Base-by-base conservation (phyloP, 2,888 invertebrate species). In the Plagodis pulveraria region DNA sequence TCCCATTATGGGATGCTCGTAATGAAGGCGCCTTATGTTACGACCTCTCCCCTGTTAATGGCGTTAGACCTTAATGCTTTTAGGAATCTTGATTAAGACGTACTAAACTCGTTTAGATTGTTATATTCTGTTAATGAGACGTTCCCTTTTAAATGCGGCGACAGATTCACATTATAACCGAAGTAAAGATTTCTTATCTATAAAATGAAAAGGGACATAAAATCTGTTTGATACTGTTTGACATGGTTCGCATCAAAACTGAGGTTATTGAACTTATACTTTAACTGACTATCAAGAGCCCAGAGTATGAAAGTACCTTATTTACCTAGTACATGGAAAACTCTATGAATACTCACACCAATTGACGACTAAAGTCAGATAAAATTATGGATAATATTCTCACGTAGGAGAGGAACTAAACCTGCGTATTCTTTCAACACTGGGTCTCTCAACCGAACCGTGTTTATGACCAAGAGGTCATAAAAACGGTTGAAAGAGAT, bases 21-120 rank as follows among this genome's bases (percentile, higher is more conserved):
- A 85, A 86, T 86, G 77, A 80, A 78, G 73, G 75, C 77, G 74
- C 81, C 80, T 81, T 80, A 77, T 80, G 82, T 81, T 81, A 66
- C 63, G 63, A 64, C 69, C 73, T 71, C 70, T 66, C 74, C 51
- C 60, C 67, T 65, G 71, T 70, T 85, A 84, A 86, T 85, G 77
- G 77, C 72, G 65, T 71, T 71, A 77, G 70, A 66, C 75, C 72
- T 68, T 79, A 78, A 79, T 78, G 74, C 72, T 73, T 74, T 80
- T 78, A 76, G 75, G 70, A 69, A 72, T 78, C 80, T 77, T 81
- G 81, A 83, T 83, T 80, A 83, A 81, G 77, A 74, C 72, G 69
- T 67, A 72, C 71, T 73, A 71, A 71, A 73, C 70, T 65, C 63
- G 56, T 65, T 69, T 62, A 59, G 64, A 64, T 68, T 63, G 59